Evolutionary conservation across 1,140 invertebrate genomes (phyloP).

Genomic region (Platyscapa corneri): DNA sequence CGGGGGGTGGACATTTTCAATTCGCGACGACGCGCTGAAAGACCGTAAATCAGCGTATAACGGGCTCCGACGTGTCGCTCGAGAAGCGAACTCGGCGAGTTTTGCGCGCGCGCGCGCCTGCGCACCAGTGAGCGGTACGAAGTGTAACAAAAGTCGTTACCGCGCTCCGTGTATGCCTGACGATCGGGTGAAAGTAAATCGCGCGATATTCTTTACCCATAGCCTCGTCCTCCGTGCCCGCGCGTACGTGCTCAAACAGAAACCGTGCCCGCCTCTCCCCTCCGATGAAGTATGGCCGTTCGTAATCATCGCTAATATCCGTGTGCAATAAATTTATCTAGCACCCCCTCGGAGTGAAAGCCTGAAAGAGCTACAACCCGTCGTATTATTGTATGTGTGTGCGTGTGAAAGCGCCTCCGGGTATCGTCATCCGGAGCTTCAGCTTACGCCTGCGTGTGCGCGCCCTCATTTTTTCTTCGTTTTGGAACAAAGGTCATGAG

Average conservation of each 20-base stretch:
- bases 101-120: not conserved
- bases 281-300: not conserved
- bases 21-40: slow-evolving; percentile 40
- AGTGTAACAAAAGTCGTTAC: not conserved
- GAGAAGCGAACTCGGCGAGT: not conserved
- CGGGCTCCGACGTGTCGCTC: slow-evolving; percentile 9
- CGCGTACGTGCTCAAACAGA: too few species aligned
- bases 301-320: slow-evolving; percentile 39
- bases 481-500: not conserved
- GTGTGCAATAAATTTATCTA: slow-evolving; percentile 48
- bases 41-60: slow-evolving; percentile 51
- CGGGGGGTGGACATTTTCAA: slow-evolving; percentile 23
- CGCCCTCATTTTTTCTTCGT: not conserved
- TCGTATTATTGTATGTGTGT: too few species aligned
- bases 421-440: not conserved
- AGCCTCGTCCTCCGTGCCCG: not conserved
- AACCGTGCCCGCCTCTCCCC: too few species aligned
- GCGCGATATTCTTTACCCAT: not conserved
- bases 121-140: too few species aligned
- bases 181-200: slow-evolving; percentile 49
- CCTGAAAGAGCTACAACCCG: not conserved
- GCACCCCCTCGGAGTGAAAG: slow-evolving; percentile 38
- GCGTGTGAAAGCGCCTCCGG: not conserved
- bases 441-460: not conserved
- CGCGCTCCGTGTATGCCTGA: slow-evolving; percentile 18